Base-by-base conservation (phyloP, 2,888 invertebrate genomes). In the Epinotia demarniana region DNA sequence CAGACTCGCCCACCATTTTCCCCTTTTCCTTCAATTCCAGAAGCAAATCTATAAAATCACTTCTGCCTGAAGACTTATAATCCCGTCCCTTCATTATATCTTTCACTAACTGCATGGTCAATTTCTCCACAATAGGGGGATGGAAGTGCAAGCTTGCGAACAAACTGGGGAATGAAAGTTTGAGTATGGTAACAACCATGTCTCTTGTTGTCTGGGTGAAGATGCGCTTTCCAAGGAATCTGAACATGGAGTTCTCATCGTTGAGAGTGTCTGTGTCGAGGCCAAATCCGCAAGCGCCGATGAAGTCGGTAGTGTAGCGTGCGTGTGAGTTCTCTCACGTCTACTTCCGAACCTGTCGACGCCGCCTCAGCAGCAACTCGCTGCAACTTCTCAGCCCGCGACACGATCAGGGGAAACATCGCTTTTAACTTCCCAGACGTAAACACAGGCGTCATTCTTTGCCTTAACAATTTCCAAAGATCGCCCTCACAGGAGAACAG, bases 11-110 rank as follows among this genome's bases (percentile, higher is more conserved):
- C n/a, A 75, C 70, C 9, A 81, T 78, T 23, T 62, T 72, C n/a
- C 79, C 76, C 18, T 72, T 64, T 11, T 76, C 57, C 64, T 77
- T 77, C 9, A 79, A 61, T 39, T 79, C 77, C 13, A 81, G 57
- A 46, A 81, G 62, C 11, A 79, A n/a, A 39, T 81, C 80, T 11
- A 80, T 77, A 46, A 79, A 81, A 67, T 81, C 80, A 53, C 78
- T 77, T 16, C 76, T 77, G 18, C 74, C 75, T 5, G 73, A 73
- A 11, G 76, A 39, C 49, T 76, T 77, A 27, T 75, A 60, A 18
- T 77, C 71, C 55, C 79, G 75, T 16, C 77, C 62, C 46, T 73
- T 74, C 39, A 79, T 62, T 61, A 80, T 69, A 9, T n/a, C 64
- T 27, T 71, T 69, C 13, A 80, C 76, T 16, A 79, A 63, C 12